These are phyloP conservation scores for Carapus acus DNA, from an alignment of 2,797 vertebrate species.

Conservation along the genomic window DNA sequence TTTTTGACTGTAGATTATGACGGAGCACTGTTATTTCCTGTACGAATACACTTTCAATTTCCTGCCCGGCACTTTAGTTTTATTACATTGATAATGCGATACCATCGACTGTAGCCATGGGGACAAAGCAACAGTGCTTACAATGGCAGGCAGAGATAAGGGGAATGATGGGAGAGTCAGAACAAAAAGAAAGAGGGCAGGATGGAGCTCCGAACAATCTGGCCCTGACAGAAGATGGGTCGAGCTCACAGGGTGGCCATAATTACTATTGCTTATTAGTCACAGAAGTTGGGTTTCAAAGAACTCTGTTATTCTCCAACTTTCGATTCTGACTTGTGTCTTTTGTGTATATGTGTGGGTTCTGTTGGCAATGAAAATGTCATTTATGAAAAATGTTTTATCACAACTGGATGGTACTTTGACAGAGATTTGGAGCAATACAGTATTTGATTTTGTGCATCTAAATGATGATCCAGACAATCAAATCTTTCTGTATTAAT, in stretches of 20 bases:
- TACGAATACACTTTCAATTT: slow-evolving; percentile 99
- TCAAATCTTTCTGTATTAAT: slow-evolving; percentile 7
- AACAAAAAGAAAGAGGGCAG: slow-evolving; percentile 49
- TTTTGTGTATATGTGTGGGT: slow-evolving; percentile 18
- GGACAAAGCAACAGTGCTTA: slow-evolving; percentile 62
- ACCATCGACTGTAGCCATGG: slow-evolving; percentile 79
- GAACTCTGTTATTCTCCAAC: slow-evolving; percentile 11
- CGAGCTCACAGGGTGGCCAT: slow-evolving; percentile 29
- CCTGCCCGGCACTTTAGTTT: slow-evolving; percentile 88
- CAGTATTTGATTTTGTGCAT: slow-evolving; percentile 12
- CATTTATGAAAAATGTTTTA: no score
- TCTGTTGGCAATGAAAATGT: no score
- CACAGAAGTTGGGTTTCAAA: slow-evolving; percentile 22
- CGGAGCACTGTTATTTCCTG: slow-evolving; percentile 98
- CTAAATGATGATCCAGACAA: slow-evolving; percentile 9
- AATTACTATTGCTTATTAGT: slow-evolving; percentile 51
- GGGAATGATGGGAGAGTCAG: slow-evolving; percentile 60
- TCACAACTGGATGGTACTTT: slow-evolving; percentile 21
- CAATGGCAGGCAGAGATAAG: slow-evolving; percentile 68
- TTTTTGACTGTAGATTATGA: slow-evolving; percentile 95
- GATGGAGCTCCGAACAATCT: slow-evolving; percentile 46
- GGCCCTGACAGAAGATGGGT: slow-evolving; percentile 39
- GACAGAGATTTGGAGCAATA: slow-evolving; percentile 16
- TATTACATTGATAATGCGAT: slow-evolving; percentile 78
- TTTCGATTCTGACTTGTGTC: slow-evolving; percentile 22